Conservation (phyloP, 92 coral and sea anemone genomes). For the Porites lobata region DNA sequence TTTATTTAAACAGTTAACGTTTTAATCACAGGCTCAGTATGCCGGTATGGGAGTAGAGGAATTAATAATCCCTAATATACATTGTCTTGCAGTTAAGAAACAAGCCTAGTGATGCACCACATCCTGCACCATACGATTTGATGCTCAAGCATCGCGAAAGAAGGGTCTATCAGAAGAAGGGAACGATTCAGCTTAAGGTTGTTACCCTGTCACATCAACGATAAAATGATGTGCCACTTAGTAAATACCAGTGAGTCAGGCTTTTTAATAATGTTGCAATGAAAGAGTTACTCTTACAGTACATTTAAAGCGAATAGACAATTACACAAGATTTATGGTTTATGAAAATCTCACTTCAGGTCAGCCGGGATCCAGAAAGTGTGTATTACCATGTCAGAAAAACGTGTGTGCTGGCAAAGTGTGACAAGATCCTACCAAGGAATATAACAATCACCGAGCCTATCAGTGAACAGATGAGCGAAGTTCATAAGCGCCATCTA, state of each 20-base stretch:
- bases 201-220: too few species aligned
- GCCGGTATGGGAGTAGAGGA: background rate
- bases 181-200: background rate
- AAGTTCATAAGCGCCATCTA: slow-evolving; percentile 18
- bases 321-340: background rate
- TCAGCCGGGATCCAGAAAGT: slow-evolving; percentile 26
- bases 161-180: slow-evolving; percentile 4
- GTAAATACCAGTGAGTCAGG: background rate
- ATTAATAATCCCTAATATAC: slow-evolving; percentile 1
- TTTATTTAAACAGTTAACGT: slow-evolving; percentile 5
- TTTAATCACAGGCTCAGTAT: background rate
- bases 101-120: slow-evolving; percentile 19
- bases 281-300: too few species aligned
- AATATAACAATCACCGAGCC: slow-evolving; percentile 10
- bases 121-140: background rate
- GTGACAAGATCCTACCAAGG: slow-evolving; percentile 21
- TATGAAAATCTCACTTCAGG: slow-evolving; percentile 18
- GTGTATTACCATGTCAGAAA: slow-evolving; percentile 26
- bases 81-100: background rate
- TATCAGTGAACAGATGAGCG: slow-evolving; percentile 18
- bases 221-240: background rate
- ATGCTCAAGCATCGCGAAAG: slow-evolving; percentile 1
- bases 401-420: slow-evolving; percentile 13
- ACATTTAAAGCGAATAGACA: background rate
- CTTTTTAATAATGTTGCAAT: too few species aligned